Evolutionary conservation across 2,888 invertebrate species (phyloP).

Genomic region (Odontothrips loti): DNA sequence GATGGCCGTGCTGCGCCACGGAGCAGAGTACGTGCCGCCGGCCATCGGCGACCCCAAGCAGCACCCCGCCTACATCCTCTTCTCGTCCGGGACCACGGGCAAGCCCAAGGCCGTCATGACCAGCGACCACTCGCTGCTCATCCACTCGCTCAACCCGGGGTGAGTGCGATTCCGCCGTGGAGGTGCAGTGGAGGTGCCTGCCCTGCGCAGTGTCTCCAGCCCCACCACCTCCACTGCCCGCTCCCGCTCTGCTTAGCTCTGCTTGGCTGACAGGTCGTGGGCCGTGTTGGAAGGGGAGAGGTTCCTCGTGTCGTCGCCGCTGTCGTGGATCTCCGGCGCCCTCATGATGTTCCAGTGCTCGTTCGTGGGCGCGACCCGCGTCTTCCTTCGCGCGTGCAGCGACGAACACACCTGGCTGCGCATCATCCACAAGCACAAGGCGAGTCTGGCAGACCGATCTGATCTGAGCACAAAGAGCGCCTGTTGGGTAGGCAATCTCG

Average conservation of each 20-base stretch:
- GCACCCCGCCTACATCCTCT: not conserved
- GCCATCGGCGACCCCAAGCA: not conserved
- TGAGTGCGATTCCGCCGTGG: not conserved
- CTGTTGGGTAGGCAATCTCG: too few species aligned
- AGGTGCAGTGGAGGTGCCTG: not conserved
- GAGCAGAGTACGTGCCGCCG: not conserved
- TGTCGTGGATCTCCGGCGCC: slow-evolving; percentile 14
- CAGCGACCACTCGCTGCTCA: slow-evolving; percentile 18
- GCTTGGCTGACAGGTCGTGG: not conserved
- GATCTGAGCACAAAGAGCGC: not conserved
- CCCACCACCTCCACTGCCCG: not conserved
- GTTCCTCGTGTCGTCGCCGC: not conserved
- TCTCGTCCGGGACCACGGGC: slow-evolving; percentile 6
- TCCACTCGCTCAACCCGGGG: slow-evolving; percentile 11
- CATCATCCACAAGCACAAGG: not conserved
- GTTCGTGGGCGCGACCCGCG: not conserved
- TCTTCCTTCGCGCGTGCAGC: not conserved
- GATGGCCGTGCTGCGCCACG: not conserved
- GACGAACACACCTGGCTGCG: not conserved
- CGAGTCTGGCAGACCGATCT: not conserved
- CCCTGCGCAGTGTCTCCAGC: not conserved
- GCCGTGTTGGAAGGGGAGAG: not conserved
- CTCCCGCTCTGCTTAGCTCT: too few species aligned
- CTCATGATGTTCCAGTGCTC: slow-evolving; percentile 20
- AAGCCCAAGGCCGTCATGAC: slow-evolving; percentile 19